These are phyloP conservation scores for Nesogale talazaci DNA, from an alignment of 2,113 vertebrate species.

Conservation along the genomic window DNA sequence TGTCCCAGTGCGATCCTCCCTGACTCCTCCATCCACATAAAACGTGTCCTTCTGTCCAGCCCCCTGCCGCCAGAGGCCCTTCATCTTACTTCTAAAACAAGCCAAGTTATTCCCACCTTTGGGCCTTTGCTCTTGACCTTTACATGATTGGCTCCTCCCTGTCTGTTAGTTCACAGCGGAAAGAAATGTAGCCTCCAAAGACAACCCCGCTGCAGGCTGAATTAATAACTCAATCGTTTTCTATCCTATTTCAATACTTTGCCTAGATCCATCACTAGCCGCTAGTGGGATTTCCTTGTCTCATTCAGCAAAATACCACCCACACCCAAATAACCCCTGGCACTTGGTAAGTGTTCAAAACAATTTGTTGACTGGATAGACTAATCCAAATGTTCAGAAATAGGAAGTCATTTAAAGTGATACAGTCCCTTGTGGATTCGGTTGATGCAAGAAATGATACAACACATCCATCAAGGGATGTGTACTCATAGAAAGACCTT, in stretches of 20 bases:
- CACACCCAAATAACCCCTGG: not conserved
- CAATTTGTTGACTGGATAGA: not conserved
- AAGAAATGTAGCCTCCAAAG: conserved; percentile 38
- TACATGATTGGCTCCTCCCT: not conserved
- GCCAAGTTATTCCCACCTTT: not conserved
- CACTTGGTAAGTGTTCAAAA: not conserved
- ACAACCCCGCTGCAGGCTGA: conserved; percentile 1
- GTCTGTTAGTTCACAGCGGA: conserved; percentile 25
- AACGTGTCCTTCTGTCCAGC: not conserved
- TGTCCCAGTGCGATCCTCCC: conserved; percentile 1
- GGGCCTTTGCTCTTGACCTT: not conserved
- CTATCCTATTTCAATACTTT: conserved; percentile 1
- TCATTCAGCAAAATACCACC: not conserved
- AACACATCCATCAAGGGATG: not conserved
- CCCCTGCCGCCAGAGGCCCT: not conserved
- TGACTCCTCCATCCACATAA: not conserved
- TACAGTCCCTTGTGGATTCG: not conserved
- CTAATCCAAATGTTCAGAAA: conserved; percentile 34
- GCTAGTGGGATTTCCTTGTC: not conserved
- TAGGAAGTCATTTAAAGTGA: conserved; percentile 1
- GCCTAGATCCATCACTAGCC: not conserved
- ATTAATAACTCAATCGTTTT: conserved; percentile 14
- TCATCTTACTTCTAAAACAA: conserved; percentile 7
- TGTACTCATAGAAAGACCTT: not conserved
- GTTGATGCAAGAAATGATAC: conserved; percentile 28